Conservation (phyloP, 2,113 vertebrate species). For the Micronisus gabar region DNA sequence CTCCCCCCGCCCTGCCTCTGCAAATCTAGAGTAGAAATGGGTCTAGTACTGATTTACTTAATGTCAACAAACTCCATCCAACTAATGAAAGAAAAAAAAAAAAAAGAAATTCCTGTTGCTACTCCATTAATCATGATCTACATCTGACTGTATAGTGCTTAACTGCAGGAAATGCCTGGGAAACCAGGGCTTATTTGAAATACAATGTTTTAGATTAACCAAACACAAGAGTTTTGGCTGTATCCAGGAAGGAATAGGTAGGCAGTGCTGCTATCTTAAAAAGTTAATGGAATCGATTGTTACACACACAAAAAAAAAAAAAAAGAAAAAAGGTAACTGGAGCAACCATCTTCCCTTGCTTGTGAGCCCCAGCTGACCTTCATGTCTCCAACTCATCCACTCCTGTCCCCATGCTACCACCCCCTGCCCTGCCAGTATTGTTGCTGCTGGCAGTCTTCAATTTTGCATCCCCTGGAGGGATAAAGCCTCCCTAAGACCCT, state of each 20-base stretch:
- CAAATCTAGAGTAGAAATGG: not conserved
- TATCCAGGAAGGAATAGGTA: not conserved
- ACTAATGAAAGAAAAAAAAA: not conserved
- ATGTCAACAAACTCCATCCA: not conserved
- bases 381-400: fast-evolving
- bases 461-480: not conserved
- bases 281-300: not conserved
- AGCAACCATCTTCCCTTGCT: not conserved
- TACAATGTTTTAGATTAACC: not conserved
- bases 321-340: not conserved
- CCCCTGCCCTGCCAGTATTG: not conserved
- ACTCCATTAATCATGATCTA: not conserved
- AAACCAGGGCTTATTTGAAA: not conserved
- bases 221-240: not conserved
- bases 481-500: not conserved
- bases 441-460: not conserved
- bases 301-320: not conserved
- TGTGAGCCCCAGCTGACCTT: not conserved
- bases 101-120: not conserved
- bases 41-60: not conserved
- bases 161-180: not conserved
- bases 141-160: not conserved
- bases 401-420: fast-evolving
- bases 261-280: not conserved
- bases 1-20: no score